phyloP scores from a whole-genome alignment of 2,888 invertebrate species.

The Caenorhabditis sp. region DNA sequence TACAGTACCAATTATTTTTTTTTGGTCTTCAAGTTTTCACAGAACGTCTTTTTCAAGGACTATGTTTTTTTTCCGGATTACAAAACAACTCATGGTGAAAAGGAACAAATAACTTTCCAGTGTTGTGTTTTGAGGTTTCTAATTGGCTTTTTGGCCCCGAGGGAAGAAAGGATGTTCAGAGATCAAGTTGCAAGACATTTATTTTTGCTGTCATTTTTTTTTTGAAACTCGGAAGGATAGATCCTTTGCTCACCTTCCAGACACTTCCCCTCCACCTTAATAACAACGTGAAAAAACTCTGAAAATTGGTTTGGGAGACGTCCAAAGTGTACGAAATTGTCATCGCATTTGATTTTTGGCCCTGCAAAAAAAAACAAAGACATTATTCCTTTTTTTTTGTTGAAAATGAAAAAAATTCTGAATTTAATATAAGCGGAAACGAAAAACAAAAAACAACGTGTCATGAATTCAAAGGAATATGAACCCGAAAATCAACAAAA shows the following conservation, averaged over 20 bases:
- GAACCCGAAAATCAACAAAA: no score
- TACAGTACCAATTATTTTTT: no score
- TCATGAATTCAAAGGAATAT: background rate
- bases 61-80: no score
- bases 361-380: background rate
- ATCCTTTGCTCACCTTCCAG: slow-evolving; percentile 56
- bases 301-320: slow-evolving; percentile 48
- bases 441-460: background rate
- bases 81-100: no score
- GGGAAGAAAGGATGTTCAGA: slow-evolving; percentile 1
- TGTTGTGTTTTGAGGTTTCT: no score
- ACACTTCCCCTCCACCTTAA: slow-evolving; percentile 54
- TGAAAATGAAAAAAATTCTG: background rate
- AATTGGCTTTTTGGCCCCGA: no score
- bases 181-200: slow-evolving; percentile 11
- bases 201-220: background rate
- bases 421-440: slow-evolving; percentile 1
- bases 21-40: no score
- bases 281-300: slow-evolving; percentile 54
- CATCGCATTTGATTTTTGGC: slow-evolving; percentile 17
- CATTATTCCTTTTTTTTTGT: background rate
- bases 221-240: no score
- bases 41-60: no score
- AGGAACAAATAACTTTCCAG: no score
- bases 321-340: slow-evolving; percentile 55